Evolutionary conservation across 2,888 invertebrate species (phyloP).

Genomic region (Scrobipalpa costella): DNA sequence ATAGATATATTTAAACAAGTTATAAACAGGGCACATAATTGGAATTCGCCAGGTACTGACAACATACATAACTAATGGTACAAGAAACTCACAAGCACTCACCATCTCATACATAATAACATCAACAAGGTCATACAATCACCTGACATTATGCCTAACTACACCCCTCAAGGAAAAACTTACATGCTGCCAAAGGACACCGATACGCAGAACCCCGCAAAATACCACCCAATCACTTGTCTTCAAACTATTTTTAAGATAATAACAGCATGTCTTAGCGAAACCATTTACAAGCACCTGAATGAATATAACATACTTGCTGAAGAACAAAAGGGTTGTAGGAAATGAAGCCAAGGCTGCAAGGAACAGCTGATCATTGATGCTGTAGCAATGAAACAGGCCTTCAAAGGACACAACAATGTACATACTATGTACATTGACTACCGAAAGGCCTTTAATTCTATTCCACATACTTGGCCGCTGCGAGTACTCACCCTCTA

Average conservation of each 20-base stretch:
- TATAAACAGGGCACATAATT: constrained; percentile 29
- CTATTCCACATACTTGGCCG: no score
- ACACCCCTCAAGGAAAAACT: no score
- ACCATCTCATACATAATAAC: constrained; percentile 21
- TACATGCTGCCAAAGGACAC: constrained; percentile 29
- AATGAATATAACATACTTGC: constrained; percentile 19
- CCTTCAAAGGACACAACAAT: neutral
- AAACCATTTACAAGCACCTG: constrained; percentile 27
- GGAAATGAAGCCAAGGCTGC: no score
- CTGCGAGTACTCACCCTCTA: no score
- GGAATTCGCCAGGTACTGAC: constrained; percentile 36
- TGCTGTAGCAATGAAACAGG: constrained; percentile 2
- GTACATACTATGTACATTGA: constrained; percentile 8
- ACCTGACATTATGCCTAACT: no score
- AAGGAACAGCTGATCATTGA: no score
- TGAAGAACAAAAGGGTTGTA: constrained; percentile 26
- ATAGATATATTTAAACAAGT: constrained; percentile 25
- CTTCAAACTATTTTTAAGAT: constrained; percentile 33
- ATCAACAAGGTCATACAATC: constrained; percentile 28
- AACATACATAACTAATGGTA: constrained; percentile 35
- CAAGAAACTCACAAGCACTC: constrained; percentile 32
- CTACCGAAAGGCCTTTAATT: constrained; percentile 1
- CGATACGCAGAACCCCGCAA: constrained; percentile 24
- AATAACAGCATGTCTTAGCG: constrained; percentile 26
- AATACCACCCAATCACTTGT: constrained; percentile 33